These are phyloP conservation scores for Hecatera dysodea DNA, from an alignment of 2,888 invertebrate genomes.

Conservation along the genomic window DNA sequence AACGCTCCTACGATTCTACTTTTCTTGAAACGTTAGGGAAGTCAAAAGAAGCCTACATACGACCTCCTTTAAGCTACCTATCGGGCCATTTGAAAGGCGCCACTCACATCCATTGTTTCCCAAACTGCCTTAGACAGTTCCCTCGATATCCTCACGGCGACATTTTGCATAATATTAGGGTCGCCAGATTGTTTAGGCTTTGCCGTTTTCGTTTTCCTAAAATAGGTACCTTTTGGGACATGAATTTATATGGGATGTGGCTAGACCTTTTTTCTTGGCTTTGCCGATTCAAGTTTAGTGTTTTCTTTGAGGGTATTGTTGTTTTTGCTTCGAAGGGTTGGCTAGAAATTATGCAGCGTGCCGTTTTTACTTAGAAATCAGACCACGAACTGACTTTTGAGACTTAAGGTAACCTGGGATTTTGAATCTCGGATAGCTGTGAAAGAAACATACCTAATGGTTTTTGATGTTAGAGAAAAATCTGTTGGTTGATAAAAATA, in stretches of 20 bases:
- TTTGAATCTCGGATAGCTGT: constrained; percentile 8
- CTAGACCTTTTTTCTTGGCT: constrained; percentile 56
- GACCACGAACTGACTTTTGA: constrained; percentile 33
- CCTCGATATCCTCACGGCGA: constrained; percentile 66
- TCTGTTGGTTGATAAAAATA: background rate
- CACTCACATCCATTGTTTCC: constrained; percentile 73
- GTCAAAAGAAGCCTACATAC: constrained; percentile 66
- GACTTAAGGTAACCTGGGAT: constrained; percentile 7
- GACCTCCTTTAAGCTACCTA: constrained; percentile 66
- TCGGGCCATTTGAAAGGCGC: constrained; percentile 63
- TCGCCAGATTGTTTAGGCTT: constrained; percentile 67
- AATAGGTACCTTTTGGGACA: constrained; percentile 68
- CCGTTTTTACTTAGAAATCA: constrained; percentile 28
- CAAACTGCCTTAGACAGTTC: constrained; percentile 76
- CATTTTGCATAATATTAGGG: constrained; percentile 73
- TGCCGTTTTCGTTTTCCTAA: constrained; percentile 65
- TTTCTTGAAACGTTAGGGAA: constrained; percentile 50
- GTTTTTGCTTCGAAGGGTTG: constrained; percentile 39
- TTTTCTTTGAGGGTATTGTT: constrained; percentile 51
- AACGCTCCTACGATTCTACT: constrained; percentile 35
- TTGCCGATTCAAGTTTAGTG: constrained; percentile 55
- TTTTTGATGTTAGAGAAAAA: constrained; percentile 4
- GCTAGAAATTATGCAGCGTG: constrained; percentile 47
- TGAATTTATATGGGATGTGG: constrained; percentile 73
- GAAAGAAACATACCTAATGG: background rate